Percentiles rank a stretch among this genome's conserved stretches.
These are phyloP conservation scores for Hydractinia echinata DNA, from an alignment of 30 jellyfish, hydroid and myxozoan genomes.

Conservation along the genomic window DNA sequence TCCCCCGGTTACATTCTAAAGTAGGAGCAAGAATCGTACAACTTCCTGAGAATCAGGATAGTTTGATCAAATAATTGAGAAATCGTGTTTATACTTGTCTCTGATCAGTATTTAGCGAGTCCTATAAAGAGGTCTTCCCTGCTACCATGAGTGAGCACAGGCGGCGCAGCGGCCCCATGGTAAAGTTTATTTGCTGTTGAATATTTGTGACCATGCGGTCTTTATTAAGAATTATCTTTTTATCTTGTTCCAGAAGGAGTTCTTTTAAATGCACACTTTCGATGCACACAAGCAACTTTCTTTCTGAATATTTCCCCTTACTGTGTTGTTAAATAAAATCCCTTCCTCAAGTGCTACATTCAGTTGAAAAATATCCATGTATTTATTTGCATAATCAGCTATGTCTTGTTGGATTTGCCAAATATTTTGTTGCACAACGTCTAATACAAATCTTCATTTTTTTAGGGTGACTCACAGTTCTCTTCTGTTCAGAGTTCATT, in stretches of 20 bases:
- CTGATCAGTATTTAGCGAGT: too few relatives aligned
- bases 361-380: not conserved
- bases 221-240: not conserved
- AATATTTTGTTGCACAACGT: not conserved
- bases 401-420: not conserved
- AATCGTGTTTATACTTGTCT: too few relatives aligned
- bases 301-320: not conserved
- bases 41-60: too few relatives aligned
- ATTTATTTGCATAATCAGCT: not conserved
- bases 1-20: not conserved
- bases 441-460: not conserved
- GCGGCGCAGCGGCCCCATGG: too few relatives aligned
- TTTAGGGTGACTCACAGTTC: not conserved
- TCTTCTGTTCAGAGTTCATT: not conserved
- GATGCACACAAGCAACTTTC: not conserved
- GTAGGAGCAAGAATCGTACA: too few relatives aligned
- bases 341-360: not conserved
- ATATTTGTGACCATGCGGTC: not conserved
- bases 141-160: too few relatives aligned
- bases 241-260: not conserved
- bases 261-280: not conserved
- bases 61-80: too few relatives aligned
- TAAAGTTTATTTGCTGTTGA: not conserved
- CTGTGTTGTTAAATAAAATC: not conserved
- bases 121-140: too few relatives aligned